Evolutionary conservation across 2,797 vertebrate species (phyloP), one percentile per base, ranked within the genome.

Genomic region (Parotocinclus haroldoi): DNA sequence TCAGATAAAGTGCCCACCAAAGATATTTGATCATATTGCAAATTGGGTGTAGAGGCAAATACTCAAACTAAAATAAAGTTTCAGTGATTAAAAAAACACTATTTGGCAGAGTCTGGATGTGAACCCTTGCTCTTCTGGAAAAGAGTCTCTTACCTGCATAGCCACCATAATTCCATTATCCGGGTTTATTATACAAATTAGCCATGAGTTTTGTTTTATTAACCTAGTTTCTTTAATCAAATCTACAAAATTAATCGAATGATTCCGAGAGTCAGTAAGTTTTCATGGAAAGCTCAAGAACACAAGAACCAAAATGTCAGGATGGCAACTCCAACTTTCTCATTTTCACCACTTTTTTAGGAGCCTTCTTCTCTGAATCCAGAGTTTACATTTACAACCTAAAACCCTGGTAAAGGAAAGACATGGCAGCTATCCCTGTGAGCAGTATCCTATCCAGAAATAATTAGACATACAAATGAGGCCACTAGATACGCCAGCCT

Each of bases 341-440:
- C 14, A 37, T 67, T 67, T 67, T 72, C 72, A 77, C 69, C 76
- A 77, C 58, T 74, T 66, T 71, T 69, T 42, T 17, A 39, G 4
- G 7, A 64, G 53, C 10, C 55, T 70, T 55, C 62, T 68, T 66
- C 64, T 64, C 63, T 54, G 63, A 67, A 62, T 76, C 59, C 50
- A 4, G 53, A 27, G 27, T 19, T 66, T 48, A 45, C 56, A 78
- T 56, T 66, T 67, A 78, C 68, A 45, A 63, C 53, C 54, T 73
- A 66, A 69, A 78, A 62, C 49, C 64, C 49, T 63, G 61, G 71
- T 66, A 67, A 76, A 73, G 63, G 64, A 78, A 75, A 75, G 70
- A 73, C 73, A 73, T 73, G 75, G 55, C 64, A 71, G 68, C 58
- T 75, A 73, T 75, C 57, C 45, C 76, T 73, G 75, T 62, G 38